Percentiles rank a stretch among this genome's conserved stretches.
These are phyloP conservation scores for Anticlea derivata DNA, from an alignment of 2,888 invertebrate species.

Conservation along the genomic window DNA sequence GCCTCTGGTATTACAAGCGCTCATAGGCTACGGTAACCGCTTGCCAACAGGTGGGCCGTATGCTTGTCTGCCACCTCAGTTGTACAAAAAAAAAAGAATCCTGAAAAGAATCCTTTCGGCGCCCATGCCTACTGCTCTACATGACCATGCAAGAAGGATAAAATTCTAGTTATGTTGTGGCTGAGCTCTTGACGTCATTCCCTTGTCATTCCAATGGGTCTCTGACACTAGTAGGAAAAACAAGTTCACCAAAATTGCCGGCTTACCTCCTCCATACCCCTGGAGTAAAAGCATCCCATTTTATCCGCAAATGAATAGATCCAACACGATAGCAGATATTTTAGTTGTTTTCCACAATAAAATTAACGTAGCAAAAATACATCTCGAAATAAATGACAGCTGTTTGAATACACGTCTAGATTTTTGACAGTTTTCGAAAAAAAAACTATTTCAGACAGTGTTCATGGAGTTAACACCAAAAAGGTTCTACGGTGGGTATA, in stretches of 20 bases:
- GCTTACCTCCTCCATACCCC: constrained; percentile 57
- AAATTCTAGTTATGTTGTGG: too few relatives aligned
- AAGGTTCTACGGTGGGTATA: background rate
- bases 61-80: too few relatives aligned
- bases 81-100: too few relatives aligned
- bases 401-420: constrained; percentile 72
- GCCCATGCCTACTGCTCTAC: too few relatives aligned
- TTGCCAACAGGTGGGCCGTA: too few relatives aligned
- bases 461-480: constrained; percentile 12
- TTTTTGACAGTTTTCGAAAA: constrained; percentile 63
- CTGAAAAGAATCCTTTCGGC: too few relatives aligned
- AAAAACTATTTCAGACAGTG: constrained; percentile 41
- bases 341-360: constrained; percentile 57
- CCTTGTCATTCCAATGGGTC: background rate
- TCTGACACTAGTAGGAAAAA: background rate
- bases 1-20: too few relatives aligned
- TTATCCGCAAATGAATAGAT: constrained; percentile 43
- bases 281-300: constrained; percentile 76
- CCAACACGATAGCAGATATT: constrained; percentile 44
- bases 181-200: too few relatives aligned
- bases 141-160: too few relatives aligned
- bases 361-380: constrained; percentile 66
- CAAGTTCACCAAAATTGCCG: background rate
- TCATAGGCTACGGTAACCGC: too few relatives aligned
- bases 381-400: constrained; percentile 72